phyloP scores from a whole-genome alignment of 2,888 invertebrate genomes.

The Nephrocerus scutellatus region DNA sequence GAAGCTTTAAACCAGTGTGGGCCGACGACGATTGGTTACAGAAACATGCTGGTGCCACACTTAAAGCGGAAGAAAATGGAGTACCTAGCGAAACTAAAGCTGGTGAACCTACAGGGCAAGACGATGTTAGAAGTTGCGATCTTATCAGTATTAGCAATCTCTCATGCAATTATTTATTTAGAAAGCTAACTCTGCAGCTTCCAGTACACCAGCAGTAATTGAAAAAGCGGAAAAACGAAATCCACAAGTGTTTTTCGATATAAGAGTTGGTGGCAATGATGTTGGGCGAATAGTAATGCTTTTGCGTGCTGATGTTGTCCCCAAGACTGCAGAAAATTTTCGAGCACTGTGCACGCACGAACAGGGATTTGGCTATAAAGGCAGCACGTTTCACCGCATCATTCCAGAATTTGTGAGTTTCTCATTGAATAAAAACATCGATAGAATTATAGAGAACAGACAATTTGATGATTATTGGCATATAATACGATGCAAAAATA shows the following conservation, averaged over 20 bases:
- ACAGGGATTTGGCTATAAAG: conserved; percentile 93
- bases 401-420: conserved; percentile 96
- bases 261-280: conserved; percentile 82
- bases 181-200: conserved; percentile 18
- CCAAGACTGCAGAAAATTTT: conserved; percentile 92
- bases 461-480: too few species aligned
- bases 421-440: too few species aligned
- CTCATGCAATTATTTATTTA: neutral
- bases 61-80: conserved; percentile 50
- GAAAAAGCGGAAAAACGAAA: conserved; percentile 53
- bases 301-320: conserved; percentile 85
- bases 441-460: too few species aligned
- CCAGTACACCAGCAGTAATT: conserved; percentile 38
- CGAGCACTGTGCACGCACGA: conserved; percentile 90
- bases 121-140: neutral
- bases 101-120: conserved; percentile 19
- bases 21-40: conserved; percentile 98
- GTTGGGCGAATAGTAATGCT: conserved; percentile 88
- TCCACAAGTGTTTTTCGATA: conserved; percentile 93
- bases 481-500: neutral
- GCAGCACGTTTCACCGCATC: conserved; percentile 78
- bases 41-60: conserved; percentile 90
- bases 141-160: neutral
- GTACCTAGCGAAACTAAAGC: conserved; percentile 32
- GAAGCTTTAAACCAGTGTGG: conserved; percentile 93